These are phyloP conservation scores for Hozukius guyotensis DNA, from an alignment of 2,797 vertebrate genomes.

Conservation along the genomic window DNA sequence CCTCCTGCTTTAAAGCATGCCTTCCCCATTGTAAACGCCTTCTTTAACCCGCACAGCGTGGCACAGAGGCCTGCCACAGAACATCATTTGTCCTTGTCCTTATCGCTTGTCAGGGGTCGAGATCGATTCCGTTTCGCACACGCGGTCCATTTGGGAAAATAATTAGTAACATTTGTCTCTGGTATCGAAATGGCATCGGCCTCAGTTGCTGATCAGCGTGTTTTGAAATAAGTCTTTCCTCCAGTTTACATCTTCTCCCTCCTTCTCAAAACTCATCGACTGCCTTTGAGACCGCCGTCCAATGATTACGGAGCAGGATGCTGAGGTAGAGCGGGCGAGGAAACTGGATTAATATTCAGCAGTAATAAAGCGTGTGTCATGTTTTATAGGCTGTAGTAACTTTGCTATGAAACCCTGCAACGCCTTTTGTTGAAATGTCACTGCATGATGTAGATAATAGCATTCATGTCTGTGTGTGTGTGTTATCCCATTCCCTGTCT, in stretches of 20 bases:
- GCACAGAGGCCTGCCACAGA: neutral
- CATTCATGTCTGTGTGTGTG: conserved; percentile 38
- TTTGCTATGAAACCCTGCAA: conserved; percentile 34
- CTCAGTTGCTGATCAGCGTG: conserved; percentile 15
- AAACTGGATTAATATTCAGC: conserved; percentile 18
- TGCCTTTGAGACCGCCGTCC: neutral
- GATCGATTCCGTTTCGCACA: conserved; percentile 47
- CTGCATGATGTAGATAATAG: conserved; percentile 72
- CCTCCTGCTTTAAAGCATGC: conserved; percentile 8
- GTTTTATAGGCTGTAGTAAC: conserved; percentile 39
- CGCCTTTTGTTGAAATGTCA: conserved; percentile 42
- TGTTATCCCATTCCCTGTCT: conserved; percentile 69
- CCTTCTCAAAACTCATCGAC: conserved; percentile 1
- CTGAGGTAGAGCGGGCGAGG: neutral
- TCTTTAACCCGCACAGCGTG: conserved; percentile 17
- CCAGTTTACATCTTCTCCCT: conserved; percentile 3
- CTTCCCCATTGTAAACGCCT: conserved; percentile 39
- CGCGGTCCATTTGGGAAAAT: conserved; percentile 32
- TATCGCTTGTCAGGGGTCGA: conserved; percentile 28
- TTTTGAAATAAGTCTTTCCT: conserved; percentile 20
- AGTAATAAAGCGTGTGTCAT: conserved; percentile 29
- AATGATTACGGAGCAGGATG: conserved; percentile 6
- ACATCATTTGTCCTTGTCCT: conserved; percentile 26
- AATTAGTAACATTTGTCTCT: conserved; percentile 57
- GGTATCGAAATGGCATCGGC: conserved; percentile 31